Evolutionary conservation across 2,113 vertebrate genomes (phyloP).

Genomic region (Stegastes partitus): DNA sequence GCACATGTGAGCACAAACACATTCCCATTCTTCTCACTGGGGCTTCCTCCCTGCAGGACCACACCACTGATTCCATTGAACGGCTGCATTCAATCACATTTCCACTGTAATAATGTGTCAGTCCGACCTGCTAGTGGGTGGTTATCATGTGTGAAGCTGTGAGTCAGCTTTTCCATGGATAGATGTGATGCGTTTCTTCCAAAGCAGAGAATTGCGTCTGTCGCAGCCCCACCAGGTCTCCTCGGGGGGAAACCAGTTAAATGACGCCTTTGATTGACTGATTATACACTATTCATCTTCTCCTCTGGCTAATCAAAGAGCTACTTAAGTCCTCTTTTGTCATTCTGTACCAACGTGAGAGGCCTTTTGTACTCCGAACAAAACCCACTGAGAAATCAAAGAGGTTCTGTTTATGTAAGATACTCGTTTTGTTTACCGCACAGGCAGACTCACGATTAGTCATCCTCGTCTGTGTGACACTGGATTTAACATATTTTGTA

Average conservation of each 20-base stretch:
- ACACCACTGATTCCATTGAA: constrained; percentile 4
- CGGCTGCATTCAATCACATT: constrained; percentile 17
- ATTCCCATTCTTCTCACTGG: constrained; percentile 24
- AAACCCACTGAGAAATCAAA: constrained; percentile 19
- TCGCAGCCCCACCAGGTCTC: background rate
- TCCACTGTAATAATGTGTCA: constrained; percentile 1
- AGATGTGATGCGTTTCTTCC: constrained; percentile 47
- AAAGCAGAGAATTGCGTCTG: constrained; percentile 30
- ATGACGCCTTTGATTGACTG: constrained; percentile 22
- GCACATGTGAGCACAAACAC: constrained; percentile 55
- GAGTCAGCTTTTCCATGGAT: constrained; percentile 62
- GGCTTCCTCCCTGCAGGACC: constrained; percentile 25
- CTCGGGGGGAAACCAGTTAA: background rate
- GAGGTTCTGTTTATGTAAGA: constrained; percentile 18
- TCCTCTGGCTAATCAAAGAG: constrained; percentile 12
- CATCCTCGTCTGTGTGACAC: constrained; percentile 10
- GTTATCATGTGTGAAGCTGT: constrained; percentile 55
- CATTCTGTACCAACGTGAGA: background rate
- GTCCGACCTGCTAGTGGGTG: constrained; percentile 18
- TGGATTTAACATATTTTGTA: constrained; percentile 30
- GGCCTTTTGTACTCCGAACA: background rate
- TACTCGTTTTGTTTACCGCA: background rate
- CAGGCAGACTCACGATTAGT: constrained; percentile 11
- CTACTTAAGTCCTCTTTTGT: background rate
- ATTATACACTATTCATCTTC: constrained; percentile 25